Percentiles rank a stretch among this genome's conserved stretches.
These are phyloP conservation scores for Anolis sagrei DNA, from an alignment of 2,113 vertebrate species.

Conservation along the genomic window DNA sequence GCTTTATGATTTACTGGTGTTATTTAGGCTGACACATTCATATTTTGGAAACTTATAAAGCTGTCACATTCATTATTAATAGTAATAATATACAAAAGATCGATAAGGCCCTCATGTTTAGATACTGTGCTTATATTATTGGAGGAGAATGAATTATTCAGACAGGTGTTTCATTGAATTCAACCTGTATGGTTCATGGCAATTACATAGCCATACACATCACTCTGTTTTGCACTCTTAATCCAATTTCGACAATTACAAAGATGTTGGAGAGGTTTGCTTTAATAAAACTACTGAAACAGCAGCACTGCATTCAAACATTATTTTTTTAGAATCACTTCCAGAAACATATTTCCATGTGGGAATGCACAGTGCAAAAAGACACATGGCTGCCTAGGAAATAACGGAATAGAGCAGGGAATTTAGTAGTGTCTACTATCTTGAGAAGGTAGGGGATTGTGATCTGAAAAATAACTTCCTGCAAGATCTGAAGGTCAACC, in stretches of 20 bases:
- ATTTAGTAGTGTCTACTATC: not conserved
- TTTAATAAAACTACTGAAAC: not conserved
- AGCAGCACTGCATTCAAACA: not conserved
- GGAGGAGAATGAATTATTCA: slow-evolving; percentile 64
- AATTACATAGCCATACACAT: slow-evolving; percentile 25
- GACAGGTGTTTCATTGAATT: slow-evolving; percentile 32
- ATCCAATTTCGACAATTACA: slow-evolving; percentile 18
- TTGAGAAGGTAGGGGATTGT: not conserved
- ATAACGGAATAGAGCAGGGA: not conserved
- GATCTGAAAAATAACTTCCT: no score
- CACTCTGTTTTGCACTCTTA: not conserved
- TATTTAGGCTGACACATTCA: slow-evolving; percentile 52
- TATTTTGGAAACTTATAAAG: slow-evolving; percentile 66
- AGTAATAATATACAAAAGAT: slow-evolving; percentile 59
- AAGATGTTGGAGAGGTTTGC: not conserved
- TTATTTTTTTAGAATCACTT: not conserved
- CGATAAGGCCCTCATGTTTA: slow-evolving; percentile 61
- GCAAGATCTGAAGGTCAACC: not conserved
- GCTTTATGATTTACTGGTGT: slow-evolving; percentile 38
- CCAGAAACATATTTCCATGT: not conserved
- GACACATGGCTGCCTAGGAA: not conserved
- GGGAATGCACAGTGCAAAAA: not conserved
- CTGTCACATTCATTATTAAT: slow-evolving; percentile 68
- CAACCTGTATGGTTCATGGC: slow-evolving; percentile 38
- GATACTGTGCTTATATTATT: slow-evolving; percentile 54